Conservation (phyloP, 2,888 invertebrate species). For the Aradus depressus region DNA sequence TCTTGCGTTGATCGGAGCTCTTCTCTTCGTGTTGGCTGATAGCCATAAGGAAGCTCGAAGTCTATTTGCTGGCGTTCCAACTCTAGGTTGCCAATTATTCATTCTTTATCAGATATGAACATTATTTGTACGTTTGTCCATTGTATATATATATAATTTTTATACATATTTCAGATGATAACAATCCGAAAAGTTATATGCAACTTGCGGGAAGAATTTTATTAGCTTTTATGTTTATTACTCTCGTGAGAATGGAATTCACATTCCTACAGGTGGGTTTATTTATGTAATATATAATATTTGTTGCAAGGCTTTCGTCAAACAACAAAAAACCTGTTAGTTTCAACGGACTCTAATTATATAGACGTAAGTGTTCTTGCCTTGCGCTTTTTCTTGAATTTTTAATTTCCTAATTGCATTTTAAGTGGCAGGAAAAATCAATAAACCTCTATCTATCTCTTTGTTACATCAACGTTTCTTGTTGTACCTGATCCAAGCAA, state of each 20-base stretch:
- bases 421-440: too few species aligned
- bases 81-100: slow-evolving; percentile 46
- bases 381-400: too few species aligned
- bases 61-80: slow-evolving; percentile 90
- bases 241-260: slow-evolving; percentile 84
- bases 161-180: slow-evolving; percentile 49
- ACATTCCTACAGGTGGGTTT: slow-evolving; percentile 66
- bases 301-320: neutral
- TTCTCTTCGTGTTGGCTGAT: slow-evolving; percentile 92
- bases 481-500: too few species aligned
- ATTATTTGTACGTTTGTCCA: neutral
- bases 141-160: neutral
- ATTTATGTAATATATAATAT: slow-evolving; percentile 1
- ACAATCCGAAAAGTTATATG: slow-evolving; percentile 92
- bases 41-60: slow-evolving; percentile 85
- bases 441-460: too few species aligned
- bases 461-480: too few species aligned
- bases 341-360: neutral
- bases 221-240: slow-evolving; percentile 97
- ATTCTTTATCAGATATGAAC: neutral
- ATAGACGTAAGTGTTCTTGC: too few species aligned
- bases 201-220: slow-evolving; percentile 91
- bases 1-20: slow-evolving; percentile 92
- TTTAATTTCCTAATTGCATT: too few species aligned
- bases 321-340: neutral